Evolutionary conservation across 2,113 vertebrate genomes (phyloP).

Genomic region (Cochlearius cochlearius): DNA sequence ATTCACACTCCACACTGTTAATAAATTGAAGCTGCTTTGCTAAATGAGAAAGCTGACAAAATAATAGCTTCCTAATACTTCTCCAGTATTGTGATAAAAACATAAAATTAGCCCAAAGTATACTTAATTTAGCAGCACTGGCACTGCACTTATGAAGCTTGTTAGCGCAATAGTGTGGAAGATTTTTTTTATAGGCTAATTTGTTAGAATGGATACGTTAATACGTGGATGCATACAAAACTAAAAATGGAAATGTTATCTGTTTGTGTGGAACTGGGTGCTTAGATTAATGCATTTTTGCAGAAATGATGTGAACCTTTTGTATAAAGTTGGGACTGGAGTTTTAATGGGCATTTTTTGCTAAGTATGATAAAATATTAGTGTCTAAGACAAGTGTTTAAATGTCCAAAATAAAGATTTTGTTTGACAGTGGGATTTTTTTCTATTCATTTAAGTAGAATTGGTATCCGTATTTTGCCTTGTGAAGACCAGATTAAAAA

Average conservation of each 20-base stretch:
- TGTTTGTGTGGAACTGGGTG: background rate
- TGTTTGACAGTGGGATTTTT: background rate
- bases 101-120: constrained; percentile 76
- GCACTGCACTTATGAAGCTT: constrained; percentile 51
- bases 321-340: background rate
- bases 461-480: background rate
- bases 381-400: background rate
- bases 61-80: constrained; percentile 79
- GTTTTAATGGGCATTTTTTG: background rate
- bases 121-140: constrained; percentile 73
- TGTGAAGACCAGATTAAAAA: background rate
- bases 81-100: constrained; percentile 76
- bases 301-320: background rate
- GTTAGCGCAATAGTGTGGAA: constrained; percentile 13
- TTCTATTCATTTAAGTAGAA: background rate
- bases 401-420: background rate
- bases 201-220: background rate
- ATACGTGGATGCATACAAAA: background rate
- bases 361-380: background rate
- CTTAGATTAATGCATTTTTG: background rate
- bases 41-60: constrained; percentile 88
- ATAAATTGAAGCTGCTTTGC: constrained; percentile 93
- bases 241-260: background rate
- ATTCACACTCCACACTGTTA: constrained; percentile 88
- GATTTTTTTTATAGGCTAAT: background rate